Conservation (phyloP, 2,113 vertebrate genomes). For the Gulo gulo region DNA sequence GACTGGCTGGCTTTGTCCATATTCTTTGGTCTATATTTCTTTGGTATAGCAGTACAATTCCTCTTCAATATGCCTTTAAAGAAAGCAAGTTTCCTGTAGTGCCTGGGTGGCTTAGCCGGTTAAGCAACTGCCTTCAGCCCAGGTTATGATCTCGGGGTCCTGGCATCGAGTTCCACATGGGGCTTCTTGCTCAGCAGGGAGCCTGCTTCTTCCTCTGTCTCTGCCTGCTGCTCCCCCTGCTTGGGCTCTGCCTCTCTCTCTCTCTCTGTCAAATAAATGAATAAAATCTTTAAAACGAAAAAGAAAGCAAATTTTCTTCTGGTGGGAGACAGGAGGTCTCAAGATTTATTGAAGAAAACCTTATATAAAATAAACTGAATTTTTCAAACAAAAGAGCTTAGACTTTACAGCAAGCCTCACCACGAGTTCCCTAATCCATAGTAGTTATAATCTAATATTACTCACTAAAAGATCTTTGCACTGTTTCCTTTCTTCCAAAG, state of each 20-base stretch:
- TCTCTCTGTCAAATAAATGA: too few species aligned
- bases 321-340: background rate
- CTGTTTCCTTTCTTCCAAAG: background rate
- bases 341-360: conserved; percentile 30
- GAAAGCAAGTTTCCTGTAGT: background rate
- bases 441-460: background rate
- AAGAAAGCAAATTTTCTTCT: conserved; percentile 11
- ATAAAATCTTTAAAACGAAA: background rate
- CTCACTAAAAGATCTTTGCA: background rate
- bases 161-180: too few species aligned
- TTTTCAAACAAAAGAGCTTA: background rate
- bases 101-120: background rate
- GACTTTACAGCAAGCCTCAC: background rate
- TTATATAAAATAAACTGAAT: background rate
- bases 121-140: background rate
- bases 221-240: too few species aligned
- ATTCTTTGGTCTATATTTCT: background rate
- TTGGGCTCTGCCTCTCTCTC: too few species aligned
- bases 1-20: background rate
- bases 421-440: background rate
- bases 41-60: background rate
- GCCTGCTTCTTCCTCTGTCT: too few species aligned
- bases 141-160: too few species aligned
- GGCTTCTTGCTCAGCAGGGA: too few species aligned
- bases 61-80: background rate